Percentiles rank a stretch among this genome's conserved stretches.
phyloP scores from a whole-genome alignment of 2,797 vertebrate genomes.

The Phoebastria nigripes region DNA sequence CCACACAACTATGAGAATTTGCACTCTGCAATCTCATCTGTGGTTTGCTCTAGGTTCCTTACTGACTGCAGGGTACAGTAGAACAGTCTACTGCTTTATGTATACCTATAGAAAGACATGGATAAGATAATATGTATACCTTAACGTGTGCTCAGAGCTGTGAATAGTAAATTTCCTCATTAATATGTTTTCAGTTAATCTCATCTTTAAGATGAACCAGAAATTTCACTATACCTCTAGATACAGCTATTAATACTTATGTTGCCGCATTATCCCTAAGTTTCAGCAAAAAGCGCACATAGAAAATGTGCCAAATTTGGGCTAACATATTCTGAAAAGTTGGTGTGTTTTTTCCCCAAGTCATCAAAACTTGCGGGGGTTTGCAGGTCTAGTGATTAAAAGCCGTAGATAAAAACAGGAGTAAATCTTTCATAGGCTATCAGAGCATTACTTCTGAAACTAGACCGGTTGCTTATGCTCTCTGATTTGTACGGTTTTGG shows the following conservation, averaged over 20 bases:
- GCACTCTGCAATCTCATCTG: neutral
- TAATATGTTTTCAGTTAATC: neutral
- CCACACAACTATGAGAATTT: fast-evolving
- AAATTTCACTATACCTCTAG: neutral
- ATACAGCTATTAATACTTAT: neutral
- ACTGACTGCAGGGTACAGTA: neutral
- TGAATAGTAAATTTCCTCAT: neutral
- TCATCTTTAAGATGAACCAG: neutral
- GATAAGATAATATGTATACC: neutral
- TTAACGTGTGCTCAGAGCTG: neutral
- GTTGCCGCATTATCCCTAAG: neutral
- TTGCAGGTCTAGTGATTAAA: neutral
- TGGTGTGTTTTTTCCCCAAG: neutral
- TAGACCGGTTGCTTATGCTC: neutral
- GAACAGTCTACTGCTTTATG: neutral
- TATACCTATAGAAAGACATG: neutral
- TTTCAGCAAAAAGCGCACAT: neutral
- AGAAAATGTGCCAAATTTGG: neutral
- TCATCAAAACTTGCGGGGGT: neutral
- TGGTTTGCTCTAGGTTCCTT: neutral
- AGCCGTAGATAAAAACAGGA: neutral
- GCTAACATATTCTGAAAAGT: neutral
- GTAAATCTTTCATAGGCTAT: neutral
- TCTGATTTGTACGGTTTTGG: neutral
- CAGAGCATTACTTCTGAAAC: neutral